Conservation (phyloP, 2,797 vertebrate species). For the Pelochelys cantorii region DNA sequence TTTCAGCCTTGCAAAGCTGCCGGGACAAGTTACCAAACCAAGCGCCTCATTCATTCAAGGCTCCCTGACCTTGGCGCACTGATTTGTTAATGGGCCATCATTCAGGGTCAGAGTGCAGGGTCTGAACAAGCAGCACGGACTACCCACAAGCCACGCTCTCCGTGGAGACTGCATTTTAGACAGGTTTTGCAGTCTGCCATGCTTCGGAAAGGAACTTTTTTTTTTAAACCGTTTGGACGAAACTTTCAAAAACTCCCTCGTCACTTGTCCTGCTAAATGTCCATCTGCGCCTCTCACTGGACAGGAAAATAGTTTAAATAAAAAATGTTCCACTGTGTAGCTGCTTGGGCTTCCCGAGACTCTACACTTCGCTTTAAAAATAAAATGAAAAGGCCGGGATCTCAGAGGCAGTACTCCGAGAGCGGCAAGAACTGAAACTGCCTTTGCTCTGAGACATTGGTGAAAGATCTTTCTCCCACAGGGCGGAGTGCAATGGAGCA, state of each 20-base stretch:
- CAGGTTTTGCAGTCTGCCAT: fast-evolving
- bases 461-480: not conserved
- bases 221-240: not conserved
- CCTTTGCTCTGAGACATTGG: not conserved
- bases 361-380: not conserved
- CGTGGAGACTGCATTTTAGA: not conserved
- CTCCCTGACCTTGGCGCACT: not conserved
- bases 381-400: not conserved
- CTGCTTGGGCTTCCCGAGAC: not conserved
- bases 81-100: not conserved
- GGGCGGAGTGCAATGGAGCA: not conserved
- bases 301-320: not conserved
- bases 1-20: not conserved
- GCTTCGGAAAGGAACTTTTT: no score
- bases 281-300: no score
- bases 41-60: not conserved
- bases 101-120: not conserved
- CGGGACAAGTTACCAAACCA: not conserved
- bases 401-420: not conserved
- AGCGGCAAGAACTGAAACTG: not conserved
- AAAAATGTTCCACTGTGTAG: not conserved
- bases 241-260: not conserved
- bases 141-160: not conserved
- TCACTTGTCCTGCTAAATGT: not conserved
- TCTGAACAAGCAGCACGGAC: not conserved